A percentile compares a stretch with the other conserved stretches of the same genome.
These are phyloP conservation scores for Lordiphosa stackelbergi DNA, from an alignment of 1,140 invertebrate genomes.

Conservation along the genomic window DNA sequence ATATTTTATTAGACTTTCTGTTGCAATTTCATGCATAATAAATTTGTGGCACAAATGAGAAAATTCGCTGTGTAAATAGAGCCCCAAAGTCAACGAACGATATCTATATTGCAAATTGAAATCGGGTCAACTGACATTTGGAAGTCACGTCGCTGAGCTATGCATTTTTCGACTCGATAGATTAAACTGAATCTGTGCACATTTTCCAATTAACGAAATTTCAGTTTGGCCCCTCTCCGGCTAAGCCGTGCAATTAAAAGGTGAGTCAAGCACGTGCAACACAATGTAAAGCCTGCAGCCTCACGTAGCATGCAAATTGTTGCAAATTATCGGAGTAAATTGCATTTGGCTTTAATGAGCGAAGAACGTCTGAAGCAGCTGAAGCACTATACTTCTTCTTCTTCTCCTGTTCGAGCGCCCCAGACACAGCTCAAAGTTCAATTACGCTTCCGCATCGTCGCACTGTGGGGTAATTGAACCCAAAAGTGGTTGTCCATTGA, in stretches of 20 bases:
- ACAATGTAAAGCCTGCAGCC: constrained; percentile 24
- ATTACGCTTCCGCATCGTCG: constrained; percentile 49
- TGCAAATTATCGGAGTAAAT: constrained; percentile 62
- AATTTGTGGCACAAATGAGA: constrained; percentile 33
- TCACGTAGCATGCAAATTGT: constrained; percentile 66
- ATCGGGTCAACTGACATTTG: constrained; percentile 4
- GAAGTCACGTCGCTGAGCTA: constrained; percentile 2
- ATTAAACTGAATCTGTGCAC: constrained; percentile 35
- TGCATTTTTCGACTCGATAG: constrained; percentile 12
- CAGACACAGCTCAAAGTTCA: constrained; percentile 43
- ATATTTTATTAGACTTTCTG: constrained; percentile 68
- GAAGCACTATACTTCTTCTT: background rate
- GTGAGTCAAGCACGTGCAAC: constrained; percentile 35
- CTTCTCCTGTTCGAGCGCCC: background rate
- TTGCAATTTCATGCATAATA: constrained; percentile 67
- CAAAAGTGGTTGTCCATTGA: too few relatives aligned
- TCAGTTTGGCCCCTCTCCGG: constrained; percentile 32
- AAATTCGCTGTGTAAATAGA: background rate
- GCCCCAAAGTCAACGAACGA: too few relatives aligned
- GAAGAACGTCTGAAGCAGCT: constrained; percentile 8
- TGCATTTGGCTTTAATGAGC: constrained; percentile 57
- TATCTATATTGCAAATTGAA: constrained; percentile 6
- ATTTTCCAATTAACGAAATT: constrained; percentile 69
- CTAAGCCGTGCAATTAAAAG: constrained; percentile 58
- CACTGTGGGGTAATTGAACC: too few relatives aligned